Base-by-base conservation (phyloP, 2,888 invertebrate species). In the Rhagophthalmus giganteus region DNA sequence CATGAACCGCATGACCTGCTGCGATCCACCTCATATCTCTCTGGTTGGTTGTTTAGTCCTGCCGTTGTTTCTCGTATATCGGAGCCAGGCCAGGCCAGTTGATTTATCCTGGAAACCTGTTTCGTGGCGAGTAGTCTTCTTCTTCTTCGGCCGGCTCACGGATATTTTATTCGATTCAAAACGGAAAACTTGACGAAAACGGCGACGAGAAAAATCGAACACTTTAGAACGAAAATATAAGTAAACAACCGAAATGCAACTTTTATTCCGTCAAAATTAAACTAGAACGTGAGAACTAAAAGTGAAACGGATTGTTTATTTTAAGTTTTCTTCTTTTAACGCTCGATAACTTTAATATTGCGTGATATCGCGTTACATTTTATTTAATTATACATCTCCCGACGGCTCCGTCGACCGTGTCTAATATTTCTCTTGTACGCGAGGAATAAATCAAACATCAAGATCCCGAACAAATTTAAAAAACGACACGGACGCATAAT, bases 1-100 rank as follows among this genome's bases (percentile, higher is more conserved):
- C 73, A 68, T 73, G 73, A 73, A 73, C 73, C 68, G 67, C 63
- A 67, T 72, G 72, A 73, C 72, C 73, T 70, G 73, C 64, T 65
- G 67, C 64, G 70, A 71, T 71, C 68, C 64, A 64, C 66, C 67
- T 57, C 48, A 41, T 55, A 58, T 54, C 58, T 58, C 16, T n/a
- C 56, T 47, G 49, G 55, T 57, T 46, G 38, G 50, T 55, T 57
- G 58, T 50, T 55, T 54, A 35, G 69, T 69, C 69, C 69, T 71
- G 70, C 69, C 56, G 69, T 70, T 70, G 71, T 70, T 71, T 69
- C 68, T 69, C 68, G 57, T 42, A 8, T 55, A 60, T 62, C 65
- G 64, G 63, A 60, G 63, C 66, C 65, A 67, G 67, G 62, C 65
- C 64, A 63, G 61, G 63, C 66, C 65, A 67, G 67, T 69, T 67